Conservation (phyloP, 2,113 vertebrate species). For the Periophthalmodon schlosseri region DNA sequence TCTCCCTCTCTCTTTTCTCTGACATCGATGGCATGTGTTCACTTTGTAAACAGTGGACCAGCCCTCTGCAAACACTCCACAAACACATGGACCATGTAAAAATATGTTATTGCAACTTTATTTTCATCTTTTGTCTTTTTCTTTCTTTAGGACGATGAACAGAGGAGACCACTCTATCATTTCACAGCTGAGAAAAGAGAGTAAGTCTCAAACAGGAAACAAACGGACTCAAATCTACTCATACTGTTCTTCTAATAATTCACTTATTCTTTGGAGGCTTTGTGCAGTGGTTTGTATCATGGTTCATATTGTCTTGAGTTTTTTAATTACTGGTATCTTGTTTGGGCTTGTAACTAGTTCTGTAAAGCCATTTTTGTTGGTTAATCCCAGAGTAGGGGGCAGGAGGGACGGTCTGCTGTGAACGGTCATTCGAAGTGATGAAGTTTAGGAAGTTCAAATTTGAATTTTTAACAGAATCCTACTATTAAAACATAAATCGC, state of each 20-base stretch:
- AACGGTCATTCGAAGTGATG: too few relatives aligned
- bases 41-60: constrained; percentile 20
- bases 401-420: too few relatives aligned
- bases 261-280: background rate
- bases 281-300: too few relatives aligned
- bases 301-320: too few relatives aligned
- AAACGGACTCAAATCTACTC: background rate
- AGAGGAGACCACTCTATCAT: constrained; percentile 93
- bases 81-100: constrained; percentile 15
- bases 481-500: too few relatives aligned
- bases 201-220: constrained; percentile 75
- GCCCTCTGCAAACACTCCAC: constrained; percentile 24
- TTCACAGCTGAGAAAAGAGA: constrained; percentile 84
- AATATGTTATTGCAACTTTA: background rate
- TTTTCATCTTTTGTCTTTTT: background rate
- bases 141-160: constrained; percentile 87
- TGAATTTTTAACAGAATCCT: too few relatives aligned
- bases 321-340: too few relatives aligned
- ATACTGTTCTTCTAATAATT: background rate
- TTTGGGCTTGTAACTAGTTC: too few relatives aligned
- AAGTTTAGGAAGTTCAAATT: too few relatives aligned
- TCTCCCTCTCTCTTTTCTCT: too few relatives aligned
- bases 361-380: too few relatives aligned
- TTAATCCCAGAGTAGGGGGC: too few relatives aligned
- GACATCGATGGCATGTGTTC: background rate